phyloP scores from a whole-genome alignment of 2,113 vertebrate species.

The Tachysurus vachellii region DNA sequence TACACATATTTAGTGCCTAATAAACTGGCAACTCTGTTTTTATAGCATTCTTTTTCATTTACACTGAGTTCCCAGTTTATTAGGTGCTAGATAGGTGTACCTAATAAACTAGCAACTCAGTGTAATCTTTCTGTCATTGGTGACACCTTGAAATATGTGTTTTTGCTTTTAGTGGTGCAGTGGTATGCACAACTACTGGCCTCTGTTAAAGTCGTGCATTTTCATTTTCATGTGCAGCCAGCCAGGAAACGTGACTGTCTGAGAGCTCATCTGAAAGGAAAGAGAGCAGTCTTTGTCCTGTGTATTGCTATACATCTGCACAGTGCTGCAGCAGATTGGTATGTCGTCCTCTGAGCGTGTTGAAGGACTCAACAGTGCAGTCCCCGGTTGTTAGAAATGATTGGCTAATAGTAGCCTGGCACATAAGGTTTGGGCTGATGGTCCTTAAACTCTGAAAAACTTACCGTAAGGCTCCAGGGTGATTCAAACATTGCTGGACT shows the following conservation, averaged over 20 bases:
- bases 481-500: background rate
- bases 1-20: background rate
- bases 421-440: background rate
- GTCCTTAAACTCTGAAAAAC: background rate
- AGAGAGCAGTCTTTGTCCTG: constrained; percentile 29
- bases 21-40: background rate
- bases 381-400: constrained; percentile 6
- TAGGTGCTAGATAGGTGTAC: background rate
- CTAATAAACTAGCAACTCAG: background rate
- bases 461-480: background rate
- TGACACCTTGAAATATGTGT: constrained; percentile 31
- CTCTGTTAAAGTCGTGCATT: background rate
- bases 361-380: constrained; percentile 25
- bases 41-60: background rate
- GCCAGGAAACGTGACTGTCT: constrained; percentile 34
- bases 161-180: constrained; percentile 7
- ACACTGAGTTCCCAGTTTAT: constrained; percentile 20
- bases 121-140: constrained; percentile 22
- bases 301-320: constrained; percentile 22
- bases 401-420: constrained; percentile 3
- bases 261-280: constrained; percentile 29
- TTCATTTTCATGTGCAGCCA: constrained; percentile 27
- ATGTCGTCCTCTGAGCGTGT: constrained; percentile 1
- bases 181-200: constrained; percentile 3
- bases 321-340: constrained; percentile 28